These are phyloP conservation scores for Brachyopa scutellaris DNA, from an alignment of 2,888 invertebrate genomes.

Conservation along the genomic window DNA sequence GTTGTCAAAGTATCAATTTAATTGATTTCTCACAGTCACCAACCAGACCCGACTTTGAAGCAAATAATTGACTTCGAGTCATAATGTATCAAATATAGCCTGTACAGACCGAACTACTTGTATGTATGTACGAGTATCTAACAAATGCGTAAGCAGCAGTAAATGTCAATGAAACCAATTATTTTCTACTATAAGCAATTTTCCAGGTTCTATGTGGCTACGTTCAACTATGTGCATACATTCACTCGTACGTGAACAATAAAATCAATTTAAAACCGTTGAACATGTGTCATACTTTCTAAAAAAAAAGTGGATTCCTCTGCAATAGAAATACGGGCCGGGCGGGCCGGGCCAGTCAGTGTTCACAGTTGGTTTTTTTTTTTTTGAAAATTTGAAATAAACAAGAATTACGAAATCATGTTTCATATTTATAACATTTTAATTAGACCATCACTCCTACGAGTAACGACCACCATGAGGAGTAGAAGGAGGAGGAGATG, in stretches of 20 bases:
- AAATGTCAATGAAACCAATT: constrained; percentile 70
- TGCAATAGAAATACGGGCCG: no score
- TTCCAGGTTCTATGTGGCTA: constrained; percentile 24
- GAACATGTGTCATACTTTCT: constrained; percentile 48
- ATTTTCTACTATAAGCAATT: constrained; percentile 48
- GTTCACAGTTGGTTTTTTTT: constrained; percentile 5
- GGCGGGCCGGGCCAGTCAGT: neutral
- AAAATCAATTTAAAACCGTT: constrained; percentile 42
- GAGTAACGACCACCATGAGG: neutral
- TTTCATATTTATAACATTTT: constrained; percentile 23
- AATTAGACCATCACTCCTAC: constrained; percentile 8
- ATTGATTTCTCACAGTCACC: constrained; percentile 63
- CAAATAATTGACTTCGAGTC: constrained; percentile 70
- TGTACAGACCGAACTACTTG: no score
- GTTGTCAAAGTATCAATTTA: constrained; percentile 70
- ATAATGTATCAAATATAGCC: constrained; percentile 46
- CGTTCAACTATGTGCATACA: neutral
- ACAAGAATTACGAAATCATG: constrained; percentile 26
- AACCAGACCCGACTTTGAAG: constrained; percentile 43
- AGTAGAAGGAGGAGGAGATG: neutral
- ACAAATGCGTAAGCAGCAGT: constrained; percentile 61
- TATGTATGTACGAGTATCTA: constrained; percentile 5
- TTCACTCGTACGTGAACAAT: neutral
- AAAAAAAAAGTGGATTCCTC: constrained; percentile 26
- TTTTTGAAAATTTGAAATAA: constrained; percentile 7